These are phyloP conservation scores for Oikopleura dioica DNA, from an alignment of 23 tunicate genomes.

Conservation along the genomic window DNA sequence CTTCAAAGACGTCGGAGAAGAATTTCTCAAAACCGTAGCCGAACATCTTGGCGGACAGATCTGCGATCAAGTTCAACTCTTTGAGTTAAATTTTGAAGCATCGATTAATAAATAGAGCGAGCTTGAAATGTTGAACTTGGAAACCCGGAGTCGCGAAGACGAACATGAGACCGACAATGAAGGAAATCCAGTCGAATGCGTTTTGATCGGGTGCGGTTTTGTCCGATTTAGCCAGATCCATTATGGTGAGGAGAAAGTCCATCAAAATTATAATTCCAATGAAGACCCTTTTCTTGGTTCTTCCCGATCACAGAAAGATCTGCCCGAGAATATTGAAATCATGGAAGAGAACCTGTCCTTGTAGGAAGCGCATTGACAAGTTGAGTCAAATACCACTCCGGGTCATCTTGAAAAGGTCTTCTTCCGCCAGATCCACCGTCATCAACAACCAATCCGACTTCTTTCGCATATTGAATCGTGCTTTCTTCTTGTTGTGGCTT, in stretches of 20 bases:
- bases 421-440: neutral
- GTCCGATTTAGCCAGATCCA: conserved; percentile 34
- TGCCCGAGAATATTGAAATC: no score
- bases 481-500: no score
- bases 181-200: neutral
- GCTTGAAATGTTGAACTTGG: no score
- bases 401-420: neutral
- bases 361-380: neutral
- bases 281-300: no score
- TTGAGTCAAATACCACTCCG: neutral
- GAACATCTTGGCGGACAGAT: neutral
- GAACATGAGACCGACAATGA: neutral
- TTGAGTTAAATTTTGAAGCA: no score
- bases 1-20: conserved; percentile 55
- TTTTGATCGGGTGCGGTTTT: conserved; percentile 13
- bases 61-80: neutral
- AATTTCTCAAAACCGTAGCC: conserved; percentile 28
- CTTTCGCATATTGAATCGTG: no score
- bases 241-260: conserved; percentile 45
- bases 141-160: no score
- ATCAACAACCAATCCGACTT: neutral
- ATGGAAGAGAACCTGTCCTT: no score
- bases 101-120: no score
- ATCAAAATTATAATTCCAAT: conserved; percentile 36
- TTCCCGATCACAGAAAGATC: no score